These are phyloP conservation scores for Streblospio benedicti DNA, from an alignment of 1,140 invertebrate genomes.

Conservation along the genomic window DNA sequence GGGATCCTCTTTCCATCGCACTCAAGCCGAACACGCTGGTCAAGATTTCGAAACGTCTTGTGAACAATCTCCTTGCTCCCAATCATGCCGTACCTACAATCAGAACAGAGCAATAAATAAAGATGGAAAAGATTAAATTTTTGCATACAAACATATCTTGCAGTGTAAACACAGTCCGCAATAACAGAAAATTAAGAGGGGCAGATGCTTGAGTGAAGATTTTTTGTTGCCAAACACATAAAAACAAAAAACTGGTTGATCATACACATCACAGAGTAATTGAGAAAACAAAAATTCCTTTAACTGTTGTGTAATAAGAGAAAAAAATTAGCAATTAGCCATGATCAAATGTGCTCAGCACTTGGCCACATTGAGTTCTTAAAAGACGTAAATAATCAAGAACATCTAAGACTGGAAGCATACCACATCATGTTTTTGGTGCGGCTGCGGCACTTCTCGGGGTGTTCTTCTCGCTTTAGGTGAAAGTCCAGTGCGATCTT, in stretches of 20 bases:
- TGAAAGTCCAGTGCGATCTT: slow-evolving; percentile 97
- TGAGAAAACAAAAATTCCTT: no score
- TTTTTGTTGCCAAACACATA: no score
- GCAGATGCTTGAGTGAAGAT: no score
- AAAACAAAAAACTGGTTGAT: no score
- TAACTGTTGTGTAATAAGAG: no score
- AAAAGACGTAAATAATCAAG: background rate
- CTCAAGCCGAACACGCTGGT: slow-evolving; percentile 77
- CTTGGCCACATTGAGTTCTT: no score
- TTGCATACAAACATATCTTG: background rate
- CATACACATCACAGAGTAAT: no score
- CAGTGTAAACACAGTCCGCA: no score
- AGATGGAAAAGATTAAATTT: background rate
- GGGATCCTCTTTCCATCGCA: slow-evolving; percentile 87
- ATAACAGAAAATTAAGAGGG: no score
- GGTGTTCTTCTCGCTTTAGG: slow-evolving; percentile 93
- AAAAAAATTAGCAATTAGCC: no score
- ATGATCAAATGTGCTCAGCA: no score
- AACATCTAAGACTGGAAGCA: background rate
- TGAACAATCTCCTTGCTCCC: slow-evolving; percentile 75
- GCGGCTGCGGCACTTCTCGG: slow-evolving; percentile 79
- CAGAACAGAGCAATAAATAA: no score
- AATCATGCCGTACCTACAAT: slow-evolving; percentile 67
- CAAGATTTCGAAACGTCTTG: slow-evolving; percentile 91
- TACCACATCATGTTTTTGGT: slow-evolving; percentile 96